phyloP scores from a whole-genome alignment of 1,140 invertebrate species.

The Drosophila arizonae region DNA sequence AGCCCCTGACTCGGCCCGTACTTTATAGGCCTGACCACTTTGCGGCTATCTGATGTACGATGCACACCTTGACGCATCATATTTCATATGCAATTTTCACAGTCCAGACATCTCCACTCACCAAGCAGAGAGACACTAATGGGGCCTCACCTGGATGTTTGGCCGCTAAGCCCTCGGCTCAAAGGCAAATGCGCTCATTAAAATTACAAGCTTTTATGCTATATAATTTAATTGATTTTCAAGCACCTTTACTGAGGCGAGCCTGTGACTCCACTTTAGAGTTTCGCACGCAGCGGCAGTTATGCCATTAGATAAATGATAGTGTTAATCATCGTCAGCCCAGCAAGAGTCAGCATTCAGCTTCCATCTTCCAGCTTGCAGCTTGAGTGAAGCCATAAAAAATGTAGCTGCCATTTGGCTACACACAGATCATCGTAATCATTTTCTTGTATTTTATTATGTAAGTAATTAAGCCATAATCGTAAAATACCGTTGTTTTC shows the following conservation, averaged over 20 bases:
- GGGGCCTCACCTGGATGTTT: conserved; percentile 11
- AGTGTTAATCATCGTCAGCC: conserved; percentile 65
- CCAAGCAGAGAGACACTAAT: conserved; percentile 34
- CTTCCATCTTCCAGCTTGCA: background rate
- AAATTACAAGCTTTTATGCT: conserved; percentile 49
- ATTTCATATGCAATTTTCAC: conserved; percentile 56
- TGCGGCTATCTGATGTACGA: conserved; percentile 55
- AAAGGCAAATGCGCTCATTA: conserved; percentile 24
- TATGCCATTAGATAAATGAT: conserved; percentile 65
- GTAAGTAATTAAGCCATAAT: conserved; percentile 79
- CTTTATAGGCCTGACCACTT: conserved; percentile 48
- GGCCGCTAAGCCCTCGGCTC: conserved; percentile 3
- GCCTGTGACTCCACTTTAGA: conserved; percentile 7
- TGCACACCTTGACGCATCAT: conserved; percentile 41
- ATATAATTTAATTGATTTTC: conserved; percentile 68
- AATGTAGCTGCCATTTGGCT: conserved; percentile 40
- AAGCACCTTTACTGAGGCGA: conserved; percentile 48
- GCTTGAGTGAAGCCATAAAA: conserved; percentile 39
- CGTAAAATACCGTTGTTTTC: conserved; percentile 74
- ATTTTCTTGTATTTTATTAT: conserved; percentile 44
- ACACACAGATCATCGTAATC: conserved; percentile 50
- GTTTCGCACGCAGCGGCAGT: conserved; percentile 18
- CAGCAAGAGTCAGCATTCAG: background rate
- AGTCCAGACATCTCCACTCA: conserved; percentile 2
- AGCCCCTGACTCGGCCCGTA: conserved; percentile 14